Evolutionary conservation across 2,888 invertebrate species (phyloP).

Genomic region (Clostera curtula): DNA sequence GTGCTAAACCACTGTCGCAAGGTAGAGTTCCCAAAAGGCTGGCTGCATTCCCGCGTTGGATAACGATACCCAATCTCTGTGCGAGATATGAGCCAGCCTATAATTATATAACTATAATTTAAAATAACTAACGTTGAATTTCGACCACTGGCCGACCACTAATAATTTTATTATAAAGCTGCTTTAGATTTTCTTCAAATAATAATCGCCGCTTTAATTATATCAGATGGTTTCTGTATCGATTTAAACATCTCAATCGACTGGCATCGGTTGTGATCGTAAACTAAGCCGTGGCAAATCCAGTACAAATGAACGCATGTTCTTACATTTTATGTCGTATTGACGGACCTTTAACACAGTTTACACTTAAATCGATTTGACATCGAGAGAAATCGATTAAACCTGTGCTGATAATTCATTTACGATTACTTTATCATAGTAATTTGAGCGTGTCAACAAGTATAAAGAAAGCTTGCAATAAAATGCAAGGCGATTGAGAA

Average conservation of each 20-base stretch:
- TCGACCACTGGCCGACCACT: no score
- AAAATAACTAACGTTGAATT: no score
- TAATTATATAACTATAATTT: no score
- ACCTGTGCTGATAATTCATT: conserved; percentile 55
- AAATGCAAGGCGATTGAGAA: no score
- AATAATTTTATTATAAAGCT: no score
- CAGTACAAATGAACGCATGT: conserved; percentile 59
- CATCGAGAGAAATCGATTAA: conserved; percentile 66
- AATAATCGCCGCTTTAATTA: background rate
- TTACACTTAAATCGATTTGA: conserved; percentile 70
- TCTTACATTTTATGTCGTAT: conserved; percentile 42
- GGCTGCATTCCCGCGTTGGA: no score
- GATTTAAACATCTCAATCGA: conserved; percentile 19
- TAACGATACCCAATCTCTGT: no score
- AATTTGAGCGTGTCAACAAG: conserved; percentile 32
- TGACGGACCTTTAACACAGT: conserved; percentile 53
- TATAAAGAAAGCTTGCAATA: conserved; percentile 19
- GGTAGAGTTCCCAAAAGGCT: no score
- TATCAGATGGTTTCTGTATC: background rate
- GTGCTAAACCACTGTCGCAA: no score
- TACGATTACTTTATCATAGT: conserved; percentile 52
- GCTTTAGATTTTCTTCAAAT: no score
- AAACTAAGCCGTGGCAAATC: conserved; percentile 54
- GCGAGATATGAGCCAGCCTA: no score
- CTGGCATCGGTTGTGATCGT: conserved; percentile 39